Percentiles rank a stretch among this genome's conserved stretches.
phyloP scores from a whole-genome alignment of 2,888 invertebrate species.

The Chorisops tibialis region DNA sequence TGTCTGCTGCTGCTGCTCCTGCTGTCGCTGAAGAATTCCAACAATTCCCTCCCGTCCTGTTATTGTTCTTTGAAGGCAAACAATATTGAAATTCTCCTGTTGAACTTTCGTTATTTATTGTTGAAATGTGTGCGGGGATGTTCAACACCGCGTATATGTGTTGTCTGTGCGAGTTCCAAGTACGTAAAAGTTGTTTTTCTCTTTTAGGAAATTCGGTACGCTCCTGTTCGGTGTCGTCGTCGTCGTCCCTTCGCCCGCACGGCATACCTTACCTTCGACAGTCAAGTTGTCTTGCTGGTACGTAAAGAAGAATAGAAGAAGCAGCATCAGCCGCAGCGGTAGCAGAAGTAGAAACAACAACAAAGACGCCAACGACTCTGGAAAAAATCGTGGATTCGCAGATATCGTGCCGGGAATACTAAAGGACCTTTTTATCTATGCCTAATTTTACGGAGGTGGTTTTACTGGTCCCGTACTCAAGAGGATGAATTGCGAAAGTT shows the following conservation, averaged over 20 bases:
- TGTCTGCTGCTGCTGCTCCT: no score
- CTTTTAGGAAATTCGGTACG: no score
- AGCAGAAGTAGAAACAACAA: neutral
- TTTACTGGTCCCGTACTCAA: neutral
- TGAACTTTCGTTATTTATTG: conserved; percentile 16
- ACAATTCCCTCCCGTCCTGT: conserved; percentile 9
- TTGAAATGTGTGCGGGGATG: conserved; percentile 7
- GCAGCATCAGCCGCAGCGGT: neutral
- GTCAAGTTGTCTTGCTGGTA: no score
- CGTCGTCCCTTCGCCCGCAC: no score
- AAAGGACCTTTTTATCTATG: conserved; percentile 16
- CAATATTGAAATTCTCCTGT: conserved; percentile 23
- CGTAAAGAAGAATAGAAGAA: neutral
- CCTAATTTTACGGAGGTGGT: conserved; percentile 18
- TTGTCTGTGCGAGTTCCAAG: no score
- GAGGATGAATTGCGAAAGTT: conserved; percentile 1
- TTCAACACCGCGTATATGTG: neutral
- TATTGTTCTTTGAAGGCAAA: conserved; percentile 23
- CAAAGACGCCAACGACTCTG: neutral
- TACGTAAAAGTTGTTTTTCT: no score
- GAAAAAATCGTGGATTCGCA: neutral
- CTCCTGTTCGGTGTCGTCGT: no score
- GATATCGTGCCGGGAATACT: conserved; percentile 12
- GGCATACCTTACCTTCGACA: no score
- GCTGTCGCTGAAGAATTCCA: neutral